phyloP scores from a whole-genome alignment of 2,888 invertebrate genomes.

The Plebejus anna region DNA sequence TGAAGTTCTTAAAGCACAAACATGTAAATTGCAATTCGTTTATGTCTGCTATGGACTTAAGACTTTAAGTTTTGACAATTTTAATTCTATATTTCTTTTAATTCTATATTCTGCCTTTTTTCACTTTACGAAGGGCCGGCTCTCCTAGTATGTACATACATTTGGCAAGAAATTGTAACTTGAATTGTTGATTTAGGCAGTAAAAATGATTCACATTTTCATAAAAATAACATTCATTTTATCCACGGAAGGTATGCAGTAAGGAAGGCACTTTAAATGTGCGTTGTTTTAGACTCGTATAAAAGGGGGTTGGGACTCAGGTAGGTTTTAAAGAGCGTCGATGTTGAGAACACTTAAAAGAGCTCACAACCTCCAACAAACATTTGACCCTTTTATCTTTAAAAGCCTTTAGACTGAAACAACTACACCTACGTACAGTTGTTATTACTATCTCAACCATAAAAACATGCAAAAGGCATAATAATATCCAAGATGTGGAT shows the following conservation, averaged over 20 bases:
- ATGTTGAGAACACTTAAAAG: conserved; percentile 2
- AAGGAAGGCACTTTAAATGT: background rate
- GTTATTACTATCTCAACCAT: background rate
- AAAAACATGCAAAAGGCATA: no score
- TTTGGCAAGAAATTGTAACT: no score
- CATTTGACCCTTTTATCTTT: background rate
- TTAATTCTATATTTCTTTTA: background rate
- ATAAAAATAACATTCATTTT: no score
- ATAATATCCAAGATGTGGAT: no score
- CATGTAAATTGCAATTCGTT: background rate
- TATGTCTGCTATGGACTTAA: background rate
- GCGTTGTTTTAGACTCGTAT: conserved; percentile 2
- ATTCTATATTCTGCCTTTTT: background rate
- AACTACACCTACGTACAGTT: background rate
- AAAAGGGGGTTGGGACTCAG: background rate
- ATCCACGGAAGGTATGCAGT: background rate
- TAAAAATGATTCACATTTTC: no score
- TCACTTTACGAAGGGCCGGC: no score
- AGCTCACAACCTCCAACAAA: background rate
- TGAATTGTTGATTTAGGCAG: no score
- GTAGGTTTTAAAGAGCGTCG: background rate
- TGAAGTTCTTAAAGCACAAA: background rate
- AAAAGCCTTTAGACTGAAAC: background rate
- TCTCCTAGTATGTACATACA: no score
- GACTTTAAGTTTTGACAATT: background rate